These are phyloP conservation scores for Luperina nickerlii DNA, from an alignment of 2,888 invertebrate species.

Conservation along the genomic window DNA sequence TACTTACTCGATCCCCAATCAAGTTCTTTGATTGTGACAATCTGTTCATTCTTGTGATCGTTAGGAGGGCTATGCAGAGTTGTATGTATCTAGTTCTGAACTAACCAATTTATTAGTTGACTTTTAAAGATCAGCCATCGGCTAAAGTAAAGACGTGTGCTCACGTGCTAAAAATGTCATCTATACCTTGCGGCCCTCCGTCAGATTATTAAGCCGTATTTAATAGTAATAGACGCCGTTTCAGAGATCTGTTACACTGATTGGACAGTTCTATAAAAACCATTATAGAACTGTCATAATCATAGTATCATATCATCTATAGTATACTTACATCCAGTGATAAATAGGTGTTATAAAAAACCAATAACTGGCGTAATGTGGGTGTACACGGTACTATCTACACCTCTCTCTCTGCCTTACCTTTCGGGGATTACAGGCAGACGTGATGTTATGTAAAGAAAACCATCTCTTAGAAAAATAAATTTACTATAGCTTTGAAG, in stretches of 20 bases:
- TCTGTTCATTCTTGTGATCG: background rate
- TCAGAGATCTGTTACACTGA: constrained; percentile 9
- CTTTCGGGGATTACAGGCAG: too few species aligned
- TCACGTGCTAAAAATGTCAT: constrained; percentile 47
- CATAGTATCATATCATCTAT: too few species aligned
- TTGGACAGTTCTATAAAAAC: constrained; percentile 15
- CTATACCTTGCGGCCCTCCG: constrained; percentile 43
- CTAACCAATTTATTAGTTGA: constrained; percentile 25
- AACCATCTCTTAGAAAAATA: background rate
- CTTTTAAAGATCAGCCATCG: constrained; percentile 49
- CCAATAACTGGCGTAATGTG: background rate
- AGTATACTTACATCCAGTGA: too few species aligned
- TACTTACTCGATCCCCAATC: background rate
- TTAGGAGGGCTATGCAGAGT: background rate
- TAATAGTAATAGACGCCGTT: constrained; percentile 6
- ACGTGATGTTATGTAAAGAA: background rate
- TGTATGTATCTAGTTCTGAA: background rate
- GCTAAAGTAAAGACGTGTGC: constrained; percentile 8
- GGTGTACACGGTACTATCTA: too few species aligned
- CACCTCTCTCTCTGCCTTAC: background rate
- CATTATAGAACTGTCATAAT: too few species aligned
- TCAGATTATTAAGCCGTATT: constrained; percentile 10
- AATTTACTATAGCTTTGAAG: background rate
- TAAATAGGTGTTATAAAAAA: constrained; percentile 7
- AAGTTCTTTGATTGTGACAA: background rate